phyloP scores from a whole-genome alignment of 2,888 invertebrate species.

The Meiosimyza platycephala region DNA sequence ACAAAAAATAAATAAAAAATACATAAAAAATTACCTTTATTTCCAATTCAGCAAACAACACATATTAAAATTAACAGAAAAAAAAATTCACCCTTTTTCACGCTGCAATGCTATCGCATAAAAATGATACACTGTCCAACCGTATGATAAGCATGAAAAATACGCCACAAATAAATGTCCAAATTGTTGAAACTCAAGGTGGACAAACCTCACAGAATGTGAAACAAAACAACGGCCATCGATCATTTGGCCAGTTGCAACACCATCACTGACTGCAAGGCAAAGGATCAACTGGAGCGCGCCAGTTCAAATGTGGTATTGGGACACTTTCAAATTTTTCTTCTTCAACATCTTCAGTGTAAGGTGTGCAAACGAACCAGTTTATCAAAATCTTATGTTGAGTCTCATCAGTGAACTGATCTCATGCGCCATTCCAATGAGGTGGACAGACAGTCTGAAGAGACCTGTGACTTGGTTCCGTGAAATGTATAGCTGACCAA shows the following conservation, averaged over 20 bases:
- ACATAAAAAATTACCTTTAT: neutral
- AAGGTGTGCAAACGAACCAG: constrained; percentile 18
- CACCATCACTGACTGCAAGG: neutral
- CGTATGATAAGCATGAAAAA: constrained; percentile 46
- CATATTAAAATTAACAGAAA: neutral
- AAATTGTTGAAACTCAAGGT: constrained; percentile 2
- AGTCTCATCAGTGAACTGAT: constrained; percentile 18
- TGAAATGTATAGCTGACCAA: neutral
- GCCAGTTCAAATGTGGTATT: constrained; percentile 29
- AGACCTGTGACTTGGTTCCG: neutral
- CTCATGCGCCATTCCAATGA: constrained; percentile 29
- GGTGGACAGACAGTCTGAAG: neutral
- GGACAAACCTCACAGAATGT: constrained; percentile 24
- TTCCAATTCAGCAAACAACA: constrained; percentile 16
- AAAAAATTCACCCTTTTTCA: constrained; percentile 4
- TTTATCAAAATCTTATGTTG: constrained; percentile 24
- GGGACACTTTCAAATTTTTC: constrained; percentile 22
- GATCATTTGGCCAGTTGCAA: constrained; percentile 25
- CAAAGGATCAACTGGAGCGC: constrained; percentile 17
- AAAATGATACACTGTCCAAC: constrained; percentile 45
- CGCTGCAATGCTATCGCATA: constrained; percentile 37
- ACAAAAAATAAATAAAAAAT: too few relatives aligned
- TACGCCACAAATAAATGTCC: constrained; percentile 26
- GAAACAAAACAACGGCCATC: constrained; percentile 13
- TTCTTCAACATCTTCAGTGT: too few relatives aligned